Percentiles rank a stretch among this genome's conserved stretches.
Evolutionary conservation across 2,797 vertebrate genomes (phyloP).

Genomic region (Chanos chanos): DNA sequence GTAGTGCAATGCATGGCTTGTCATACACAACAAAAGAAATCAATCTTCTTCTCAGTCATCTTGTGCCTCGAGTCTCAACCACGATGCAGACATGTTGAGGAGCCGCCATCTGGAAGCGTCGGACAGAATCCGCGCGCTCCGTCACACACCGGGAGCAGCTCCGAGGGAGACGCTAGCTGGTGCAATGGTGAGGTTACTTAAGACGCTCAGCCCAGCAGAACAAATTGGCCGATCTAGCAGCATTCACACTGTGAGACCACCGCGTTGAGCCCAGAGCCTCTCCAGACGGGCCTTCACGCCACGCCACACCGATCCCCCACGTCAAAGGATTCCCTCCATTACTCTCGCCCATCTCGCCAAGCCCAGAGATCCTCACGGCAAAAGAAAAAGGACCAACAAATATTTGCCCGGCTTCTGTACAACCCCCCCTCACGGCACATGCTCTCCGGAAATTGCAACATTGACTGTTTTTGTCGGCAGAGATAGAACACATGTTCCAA

Average conservation of each 20-base stretch:
- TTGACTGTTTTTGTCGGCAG: too few species aligned
- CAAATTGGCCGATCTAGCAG: constrained; percentile 63
- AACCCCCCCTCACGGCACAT: too few species aligned
- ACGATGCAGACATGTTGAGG: constrained; percentile 52
- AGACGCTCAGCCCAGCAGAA: constrained; percentile 65
- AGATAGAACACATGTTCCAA: too few species aligned
- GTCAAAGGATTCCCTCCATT: not conserved
- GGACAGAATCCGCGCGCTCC: constrained; percentile 55
- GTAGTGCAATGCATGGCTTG: constrained; percentile 64
- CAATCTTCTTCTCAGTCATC: constrained; percentile 69
- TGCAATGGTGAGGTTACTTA: too few species aligned
- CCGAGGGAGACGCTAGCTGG: not conserved
- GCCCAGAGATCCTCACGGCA: too few species aligned
- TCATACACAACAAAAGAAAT: constrained; percentile 74
- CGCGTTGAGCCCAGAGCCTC: constrained; percentile 50
- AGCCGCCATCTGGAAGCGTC: constrained; percentile 72
- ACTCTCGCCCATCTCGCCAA: constrained; percentile 37
- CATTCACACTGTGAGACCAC: constrained; percentile 57
- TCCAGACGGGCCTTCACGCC: not conserved
- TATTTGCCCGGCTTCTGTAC: too few species aligned
- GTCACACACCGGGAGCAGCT: constrained; percentile 18
- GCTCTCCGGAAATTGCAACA: too few species aligned
- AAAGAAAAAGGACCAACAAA: too few species aligned
- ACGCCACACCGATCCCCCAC: not conserved
- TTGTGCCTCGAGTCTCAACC: constrained; percentile 28